Evolutionary conservation across 2,113 vertebrate genomes (phyloP).

Genomic region (Lanius ludovicianus): DNA sequence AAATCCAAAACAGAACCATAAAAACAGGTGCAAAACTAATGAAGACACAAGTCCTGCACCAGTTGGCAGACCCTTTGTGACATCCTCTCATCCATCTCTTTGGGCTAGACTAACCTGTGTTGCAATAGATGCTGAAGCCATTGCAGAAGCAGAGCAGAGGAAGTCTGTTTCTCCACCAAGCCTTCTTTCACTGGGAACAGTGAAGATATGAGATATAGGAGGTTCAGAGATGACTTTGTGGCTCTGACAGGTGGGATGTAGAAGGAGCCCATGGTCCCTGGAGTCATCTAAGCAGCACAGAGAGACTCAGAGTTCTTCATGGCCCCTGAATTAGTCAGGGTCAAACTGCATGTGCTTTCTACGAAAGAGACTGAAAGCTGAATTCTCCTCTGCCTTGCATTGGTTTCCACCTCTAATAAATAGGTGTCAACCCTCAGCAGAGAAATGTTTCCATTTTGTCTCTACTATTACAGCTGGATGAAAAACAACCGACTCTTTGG

Average conservation of each 20-base stretch:
- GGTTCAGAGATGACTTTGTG: background rate
- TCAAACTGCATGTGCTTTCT: background rate
- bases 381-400: background rate
- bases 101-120: background rate
- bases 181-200: fast-evolving
- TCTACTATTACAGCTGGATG: background rate
- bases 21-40: background rate
- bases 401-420: background rate
- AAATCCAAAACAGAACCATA: background rate
- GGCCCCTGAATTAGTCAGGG: background rate
- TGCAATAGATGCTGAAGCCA: background rate
- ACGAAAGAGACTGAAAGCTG: background rate
- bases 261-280: background rate
- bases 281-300: background rate
- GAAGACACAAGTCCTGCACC: background rate
- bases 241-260: background rate
- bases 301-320: background rate
- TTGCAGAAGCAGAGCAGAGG: background rate
- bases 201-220: background rate
- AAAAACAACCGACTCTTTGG: background rate
- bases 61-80: background rate
- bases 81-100: background rate
- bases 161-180: background rate
- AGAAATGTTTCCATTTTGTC: background rate
- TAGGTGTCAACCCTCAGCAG: background rate